Conservation (phyloP, 2,113 vertebrate genomes). For the Hyperopisus bebe region DNA sequence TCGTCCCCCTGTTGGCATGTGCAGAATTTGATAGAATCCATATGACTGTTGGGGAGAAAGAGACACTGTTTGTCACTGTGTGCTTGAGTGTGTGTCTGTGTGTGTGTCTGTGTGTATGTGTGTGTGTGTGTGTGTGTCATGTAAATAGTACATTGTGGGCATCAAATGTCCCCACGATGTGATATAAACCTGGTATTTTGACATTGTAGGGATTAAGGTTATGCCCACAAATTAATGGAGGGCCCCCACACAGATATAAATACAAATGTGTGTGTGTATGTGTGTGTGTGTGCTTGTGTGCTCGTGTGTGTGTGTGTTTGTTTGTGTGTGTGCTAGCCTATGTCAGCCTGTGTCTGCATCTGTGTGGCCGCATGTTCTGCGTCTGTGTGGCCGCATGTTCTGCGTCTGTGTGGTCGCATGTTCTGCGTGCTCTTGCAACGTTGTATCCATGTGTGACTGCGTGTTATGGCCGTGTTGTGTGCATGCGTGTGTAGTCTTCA, state of each 20-base stretch:
- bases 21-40: background rate
- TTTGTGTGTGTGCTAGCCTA: background rate
- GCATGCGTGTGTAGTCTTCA: background rate
- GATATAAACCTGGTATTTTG: background rate
- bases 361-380: background rate
- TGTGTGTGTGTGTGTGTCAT: background rate
- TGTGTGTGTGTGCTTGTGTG: no score
- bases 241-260: no score
- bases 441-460: background rate
- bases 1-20: background rate
- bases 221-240: no score
- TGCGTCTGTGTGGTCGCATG: no score
- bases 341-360: background rate
- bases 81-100: background rate
- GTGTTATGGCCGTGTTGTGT: background rate
- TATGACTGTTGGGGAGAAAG: conserved; percentile 18
- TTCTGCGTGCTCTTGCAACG: no score
- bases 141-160: background rate
- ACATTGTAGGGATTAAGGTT: background rate
- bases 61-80: background rate
- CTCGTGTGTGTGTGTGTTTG: no score
- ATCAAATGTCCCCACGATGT: background rate
- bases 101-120: background rate
- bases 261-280: no score
- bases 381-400: no score